Evolutionary conservation across 92 coral and sea anemone genomes (phyloP).

Genomic region (Zoanthus sansibaricus): DNA sequence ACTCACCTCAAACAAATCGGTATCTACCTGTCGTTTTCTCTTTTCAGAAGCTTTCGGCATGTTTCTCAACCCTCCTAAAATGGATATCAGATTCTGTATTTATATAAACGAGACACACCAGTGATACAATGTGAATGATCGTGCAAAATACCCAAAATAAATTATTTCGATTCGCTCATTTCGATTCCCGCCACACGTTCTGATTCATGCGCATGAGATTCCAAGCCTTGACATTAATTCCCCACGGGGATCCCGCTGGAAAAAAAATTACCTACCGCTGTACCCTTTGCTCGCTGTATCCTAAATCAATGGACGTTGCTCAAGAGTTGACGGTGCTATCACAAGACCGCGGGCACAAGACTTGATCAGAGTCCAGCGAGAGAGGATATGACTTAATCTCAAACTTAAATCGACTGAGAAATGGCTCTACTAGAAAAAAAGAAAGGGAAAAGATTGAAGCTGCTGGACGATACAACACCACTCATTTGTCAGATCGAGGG

Average conservation of each 20-base stretch:
- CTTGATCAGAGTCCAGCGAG: not conserved
- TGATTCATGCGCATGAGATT: too few relatives aligned
- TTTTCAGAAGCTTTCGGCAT: constrained; percentile 91
- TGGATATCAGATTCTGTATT: not conserved
- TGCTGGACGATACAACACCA: constrained; percentile 86
- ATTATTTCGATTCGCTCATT: too few relatives aligned
- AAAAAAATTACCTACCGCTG: not conserved
- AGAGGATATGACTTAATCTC: not conserved
- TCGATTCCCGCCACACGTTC: too few relatives aligned
- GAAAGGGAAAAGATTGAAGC: constrained; percentile 25
- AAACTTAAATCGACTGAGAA: too few relatives aligned
- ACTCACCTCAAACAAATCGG: not conserved
- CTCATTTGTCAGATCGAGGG: constrained; percentile 90
- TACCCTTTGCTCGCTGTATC: not conserved
- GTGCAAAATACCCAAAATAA: too few relatives aligned
- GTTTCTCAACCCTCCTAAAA: not conserved
- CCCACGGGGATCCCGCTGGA: not conserved
- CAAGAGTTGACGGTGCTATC: not conserved
- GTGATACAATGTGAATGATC: too few relatives aligned
- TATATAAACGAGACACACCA: not conserved
- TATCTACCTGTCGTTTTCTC: constrained; percentile 37
- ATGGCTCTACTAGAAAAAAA: constrained; percentile 80
- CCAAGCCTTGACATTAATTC: too few relatives aligned
- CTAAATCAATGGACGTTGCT: not conserved
- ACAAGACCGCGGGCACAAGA: not conserved